These are phyloP conservation scores for Eubucco bourcierii DNA, from an alignment of 2,113 vertebrate species.

Conservation along the genomic window DNA sequence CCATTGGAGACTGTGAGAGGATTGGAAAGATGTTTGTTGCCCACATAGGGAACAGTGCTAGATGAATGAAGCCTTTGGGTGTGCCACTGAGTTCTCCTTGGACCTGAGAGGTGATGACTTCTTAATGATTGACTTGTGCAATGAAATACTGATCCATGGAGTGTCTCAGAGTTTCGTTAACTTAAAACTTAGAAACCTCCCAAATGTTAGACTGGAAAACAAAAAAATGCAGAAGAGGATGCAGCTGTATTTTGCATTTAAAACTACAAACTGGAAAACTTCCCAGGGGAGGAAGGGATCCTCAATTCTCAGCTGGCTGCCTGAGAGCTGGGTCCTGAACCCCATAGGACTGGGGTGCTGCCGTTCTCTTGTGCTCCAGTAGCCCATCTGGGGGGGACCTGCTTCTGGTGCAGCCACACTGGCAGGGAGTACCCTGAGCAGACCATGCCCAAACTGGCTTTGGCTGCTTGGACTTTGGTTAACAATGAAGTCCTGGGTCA, in stretches of 20 bases:
- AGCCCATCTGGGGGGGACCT: not conserved
- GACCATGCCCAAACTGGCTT: not conserved
- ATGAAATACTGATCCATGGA: not conserved
- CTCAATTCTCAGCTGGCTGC: not conserved
- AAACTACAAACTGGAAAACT: not conserved
- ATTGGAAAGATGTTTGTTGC: not conserved
- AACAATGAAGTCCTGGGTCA: not conserved
- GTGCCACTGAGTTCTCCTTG: not conserved
- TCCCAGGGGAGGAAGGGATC: not conserved
- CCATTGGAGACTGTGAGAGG: rapidly evolving
- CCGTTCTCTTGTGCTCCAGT: rapidly evolving
- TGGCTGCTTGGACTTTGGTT: not conserved
- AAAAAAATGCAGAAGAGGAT: not conserved
- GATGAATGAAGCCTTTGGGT: not conserved
- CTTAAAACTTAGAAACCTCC: not conserved
- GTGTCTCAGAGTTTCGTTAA: not conserved
- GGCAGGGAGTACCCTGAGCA: not conserved
- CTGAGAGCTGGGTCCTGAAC: not conserved
- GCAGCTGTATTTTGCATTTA: not conserved
- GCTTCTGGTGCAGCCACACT: not conserved
- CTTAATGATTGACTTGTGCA: not conserved
- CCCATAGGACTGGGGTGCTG: rapidly evolving
- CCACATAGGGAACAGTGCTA: rapidly evolving
- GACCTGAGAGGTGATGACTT: not conserved
- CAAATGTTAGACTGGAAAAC: not conserved